Conservation (phyloP, 2,888 invertebrate genomes). For the Synanthedon formicaeformis region DNA sequence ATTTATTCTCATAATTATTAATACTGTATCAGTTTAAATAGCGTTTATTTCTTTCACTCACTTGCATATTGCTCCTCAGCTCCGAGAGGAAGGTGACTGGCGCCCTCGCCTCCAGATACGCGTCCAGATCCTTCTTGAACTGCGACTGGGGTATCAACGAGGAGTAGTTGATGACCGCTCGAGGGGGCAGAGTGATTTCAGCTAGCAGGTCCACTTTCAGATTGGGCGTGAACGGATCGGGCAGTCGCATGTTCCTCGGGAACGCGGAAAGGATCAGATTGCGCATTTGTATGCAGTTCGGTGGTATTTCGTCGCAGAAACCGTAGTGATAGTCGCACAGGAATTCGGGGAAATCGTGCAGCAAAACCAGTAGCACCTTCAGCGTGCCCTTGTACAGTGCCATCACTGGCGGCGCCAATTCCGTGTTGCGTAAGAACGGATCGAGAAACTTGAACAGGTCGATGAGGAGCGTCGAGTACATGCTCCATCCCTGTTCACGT, state of each 20-base stretch:
- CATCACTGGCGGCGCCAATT: slow-evolving; percentile 93
- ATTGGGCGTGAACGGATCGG: slow-evolving; percentile 98
- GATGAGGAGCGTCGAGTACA: slow-evolving; percentile 95
- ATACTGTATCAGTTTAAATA: not conserved
- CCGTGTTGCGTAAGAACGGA: slow-evolving; percentile 97
- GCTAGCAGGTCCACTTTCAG: slow-evolving; percentile 92
- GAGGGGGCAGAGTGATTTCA: slow-evolving; percentile 89
- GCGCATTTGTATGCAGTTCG: slow-evolving; percentile 99
- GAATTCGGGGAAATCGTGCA: slow-evolving; percentile 99
- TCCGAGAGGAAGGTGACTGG: slow-evolving; percentile 97
- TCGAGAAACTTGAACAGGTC: slow-evolving; percentile 97
- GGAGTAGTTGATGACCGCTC: slow-evolving; percentile 89
- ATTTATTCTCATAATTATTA: no score
- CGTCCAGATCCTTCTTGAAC: slow-evolving; percentile 97
- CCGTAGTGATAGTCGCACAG: slow-evolving; percentile 99
- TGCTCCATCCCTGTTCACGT: slow-evolving; percentile 83
- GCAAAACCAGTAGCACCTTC: slow-evolving; percentile 90
- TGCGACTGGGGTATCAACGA: slow-evolving; percentile 86
- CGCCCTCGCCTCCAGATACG: slow-evolving; percentile 92
- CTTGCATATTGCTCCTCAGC: slow-evolving; percentile 89
- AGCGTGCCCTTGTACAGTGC: slow-evolving; percentile 96
- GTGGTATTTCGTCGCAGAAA: slow-evolving; percentile 99
- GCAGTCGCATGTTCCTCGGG: slow-evolving; percentile 96
- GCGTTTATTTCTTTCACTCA: slow-evolving; percentile 16
- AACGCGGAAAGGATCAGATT: slow-evolving; percentile 98